Evolutionary conservation across 2,113 vertebrate species (phyloP), one percentile per base, ranked within the genome.

Genomic region (Ciconia maguari): DNA sequence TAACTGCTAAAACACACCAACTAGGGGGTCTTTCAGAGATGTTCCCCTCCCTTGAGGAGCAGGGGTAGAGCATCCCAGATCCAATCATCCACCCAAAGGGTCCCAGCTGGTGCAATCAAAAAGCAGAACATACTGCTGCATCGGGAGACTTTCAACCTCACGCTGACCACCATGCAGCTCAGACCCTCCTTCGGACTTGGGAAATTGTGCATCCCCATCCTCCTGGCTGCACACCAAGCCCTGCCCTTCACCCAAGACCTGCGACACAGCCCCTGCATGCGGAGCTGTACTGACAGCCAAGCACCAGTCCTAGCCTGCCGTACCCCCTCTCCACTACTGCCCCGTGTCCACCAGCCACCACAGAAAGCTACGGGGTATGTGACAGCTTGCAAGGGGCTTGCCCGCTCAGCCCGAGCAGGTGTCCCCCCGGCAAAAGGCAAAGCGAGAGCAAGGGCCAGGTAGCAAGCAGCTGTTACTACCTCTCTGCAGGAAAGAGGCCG

Each of bases 401-500:
- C 32, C 64, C 83, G 48, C 69, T 65, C 87, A 77, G 49, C 55
- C 70, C 3, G 32, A 92, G 92, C 94, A 94, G n/a, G 58, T 60
- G 64, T 62, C 27, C 57, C 86, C 80, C 70, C 11, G 2, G 32
- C 41, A 20, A 86, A 66, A 96, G 85, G 96, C 96, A 92, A 94
- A 95, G 95, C 95, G 7, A 98, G 96, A 98, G 98, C 98, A 94
- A 93, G 96, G 92, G 97, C 97, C 96, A 84, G 97, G 95, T 97
- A 84, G 62, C 24, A 74, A 97, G 98, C 94, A 34, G 95, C 96
- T 96, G 97, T 98, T 98, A 99, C 98, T 99, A 99, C 99, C 99
- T 99, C 98, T 98, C 98, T 99, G 99, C 98, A 99, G 98, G 98
- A 99, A 98, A 99, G 98, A 97, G 96, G 99, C 84, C 92, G 98